Conservation (phyloP, 2,113 vertebrate species). For the Merops nubicus region DNA sequence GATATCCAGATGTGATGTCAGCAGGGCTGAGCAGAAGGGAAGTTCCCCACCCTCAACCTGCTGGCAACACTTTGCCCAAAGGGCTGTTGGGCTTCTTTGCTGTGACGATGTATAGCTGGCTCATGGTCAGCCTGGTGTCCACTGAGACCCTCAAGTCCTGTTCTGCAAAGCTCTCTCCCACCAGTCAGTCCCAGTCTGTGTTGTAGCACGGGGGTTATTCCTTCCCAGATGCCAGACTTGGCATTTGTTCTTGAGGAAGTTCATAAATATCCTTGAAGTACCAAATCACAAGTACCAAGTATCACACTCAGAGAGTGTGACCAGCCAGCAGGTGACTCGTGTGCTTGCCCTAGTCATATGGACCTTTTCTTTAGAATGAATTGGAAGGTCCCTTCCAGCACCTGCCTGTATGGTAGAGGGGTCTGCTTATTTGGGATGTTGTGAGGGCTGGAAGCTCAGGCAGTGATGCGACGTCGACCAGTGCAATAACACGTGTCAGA, state of each 20-base stretch:
- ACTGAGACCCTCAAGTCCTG: neutral
- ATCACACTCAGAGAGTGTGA: neutral
- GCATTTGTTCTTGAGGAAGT: neutral
- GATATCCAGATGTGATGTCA: neutral
- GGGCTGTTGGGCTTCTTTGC: neutral
- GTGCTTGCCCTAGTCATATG: neutral
- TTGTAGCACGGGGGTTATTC: neutral
- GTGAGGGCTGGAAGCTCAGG: neutral
- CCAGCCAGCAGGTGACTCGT: neutral
- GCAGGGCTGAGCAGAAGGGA: neutral
- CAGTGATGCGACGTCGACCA: neutral
- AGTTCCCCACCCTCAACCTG: rapidly evolving
- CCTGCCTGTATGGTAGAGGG: rapidly evolving
- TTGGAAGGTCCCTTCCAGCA: neutral
- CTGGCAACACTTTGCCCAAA: neutral
- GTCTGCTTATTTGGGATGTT: neutral
- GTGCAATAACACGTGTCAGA: neutral
- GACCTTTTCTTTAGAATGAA: neutral
- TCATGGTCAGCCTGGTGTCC: neutral
- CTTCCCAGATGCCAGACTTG: neutral
- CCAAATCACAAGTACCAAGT: too few species aligned
- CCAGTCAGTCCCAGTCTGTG: neutral
- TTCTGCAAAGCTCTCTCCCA: neutral
- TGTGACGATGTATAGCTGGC: neutral
- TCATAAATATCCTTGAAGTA: neutral